Conservation (phyloP, 2,113 vertebrate genomes). For the Lathamus discolor region DNA sequence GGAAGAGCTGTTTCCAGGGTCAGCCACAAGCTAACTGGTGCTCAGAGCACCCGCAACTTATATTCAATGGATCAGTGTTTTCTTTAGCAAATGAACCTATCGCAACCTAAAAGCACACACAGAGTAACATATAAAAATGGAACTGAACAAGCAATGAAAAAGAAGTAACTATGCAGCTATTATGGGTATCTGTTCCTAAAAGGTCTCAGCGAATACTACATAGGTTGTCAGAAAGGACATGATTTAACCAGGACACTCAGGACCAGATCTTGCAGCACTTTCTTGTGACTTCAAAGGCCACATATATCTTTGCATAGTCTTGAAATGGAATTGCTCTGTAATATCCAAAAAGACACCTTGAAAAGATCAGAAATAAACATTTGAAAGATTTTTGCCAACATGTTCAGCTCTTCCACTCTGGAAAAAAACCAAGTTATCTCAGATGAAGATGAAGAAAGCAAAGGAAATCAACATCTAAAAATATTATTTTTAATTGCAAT, state of each 20-base stretch:
- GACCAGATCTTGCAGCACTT: not conserved
- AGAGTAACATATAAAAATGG: not conserved
- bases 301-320: not conserved
- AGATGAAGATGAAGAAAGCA: not conserved
- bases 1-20: not conserved
- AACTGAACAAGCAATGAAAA: not conserved
- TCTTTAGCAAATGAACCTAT: not conserved
- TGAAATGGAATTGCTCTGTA: not conserved
- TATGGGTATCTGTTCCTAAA: not conserved
- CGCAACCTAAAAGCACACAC: not conserved
- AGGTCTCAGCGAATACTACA: not conserved
- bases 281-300: not conserved
- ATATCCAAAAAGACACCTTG: not conserved
- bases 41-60: not conserved
- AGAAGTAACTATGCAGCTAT: not conserved
- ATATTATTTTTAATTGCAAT: not conserved
- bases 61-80: not conserved
- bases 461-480: not conserved
- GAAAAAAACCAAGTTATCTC: not conserved
- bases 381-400: not conserved
- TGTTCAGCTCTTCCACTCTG: not conserved
- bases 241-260: not conserved
- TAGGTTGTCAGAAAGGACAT: not conserved
- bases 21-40: not conserved
- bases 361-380: not conserved